phyloP scores from a whole-genome alignment of 2,113 vertebrate species.

The Xyrauchen texanus region DNA sequence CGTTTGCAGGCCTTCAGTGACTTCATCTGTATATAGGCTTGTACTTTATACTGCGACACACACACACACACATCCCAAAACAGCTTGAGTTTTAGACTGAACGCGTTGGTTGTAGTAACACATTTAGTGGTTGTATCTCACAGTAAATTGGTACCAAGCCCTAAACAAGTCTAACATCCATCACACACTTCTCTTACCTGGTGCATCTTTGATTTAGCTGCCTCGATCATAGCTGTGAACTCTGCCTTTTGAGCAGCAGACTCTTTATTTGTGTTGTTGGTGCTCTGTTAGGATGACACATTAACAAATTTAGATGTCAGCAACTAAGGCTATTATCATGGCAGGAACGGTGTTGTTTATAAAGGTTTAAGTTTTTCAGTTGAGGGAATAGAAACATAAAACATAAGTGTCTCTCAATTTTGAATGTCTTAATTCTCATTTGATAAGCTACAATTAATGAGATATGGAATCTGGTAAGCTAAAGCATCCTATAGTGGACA shows the following conservation, averaged over 20 bases:
- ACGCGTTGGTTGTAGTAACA: too few species aligned
- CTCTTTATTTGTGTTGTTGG: slow-evolving; percentile 76
- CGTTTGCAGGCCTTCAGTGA: slow-evolving; percentile 97
- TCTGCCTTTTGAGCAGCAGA: slow-evolving; percentile 83
- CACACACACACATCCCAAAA: not conserved
- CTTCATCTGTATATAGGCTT: slow-evolving; percentile 98
- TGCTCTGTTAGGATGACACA: slow-evolving; percentile 68
- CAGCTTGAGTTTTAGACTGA: too few species aligned
- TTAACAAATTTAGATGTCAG: not conserved
- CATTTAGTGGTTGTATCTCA: not conserved
- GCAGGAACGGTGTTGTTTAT: too few species aligned
- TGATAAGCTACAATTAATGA: too few species aligned
- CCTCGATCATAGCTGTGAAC: slow-evolving; percentile 85
- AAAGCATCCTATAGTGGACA: too few species aligned
- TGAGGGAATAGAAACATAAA: too few species aligned
- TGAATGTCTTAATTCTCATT: too few species aligned
- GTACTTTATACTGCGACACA: slow-evolving; percentile 89
- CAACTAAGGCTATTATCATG: too few species aligned
- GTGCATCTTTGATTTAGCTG: slow-evolving; percentile 94
- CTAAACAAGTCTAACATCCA: not conserved
- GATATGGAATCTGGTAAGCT: too few species aligned
- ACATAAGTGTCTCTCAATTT: too few species aligned
- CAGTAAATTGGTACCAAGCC: not conserved
- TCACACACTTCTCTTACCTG: slow-evolving; percentile 75
- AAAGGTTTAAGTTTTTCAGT: too few species aligned